These are phyloP conservation scores for Leptopilina myrica DNA, from an alignment of 2,888 invertebrate genomes.

Conservation along the genomic window DNA sequence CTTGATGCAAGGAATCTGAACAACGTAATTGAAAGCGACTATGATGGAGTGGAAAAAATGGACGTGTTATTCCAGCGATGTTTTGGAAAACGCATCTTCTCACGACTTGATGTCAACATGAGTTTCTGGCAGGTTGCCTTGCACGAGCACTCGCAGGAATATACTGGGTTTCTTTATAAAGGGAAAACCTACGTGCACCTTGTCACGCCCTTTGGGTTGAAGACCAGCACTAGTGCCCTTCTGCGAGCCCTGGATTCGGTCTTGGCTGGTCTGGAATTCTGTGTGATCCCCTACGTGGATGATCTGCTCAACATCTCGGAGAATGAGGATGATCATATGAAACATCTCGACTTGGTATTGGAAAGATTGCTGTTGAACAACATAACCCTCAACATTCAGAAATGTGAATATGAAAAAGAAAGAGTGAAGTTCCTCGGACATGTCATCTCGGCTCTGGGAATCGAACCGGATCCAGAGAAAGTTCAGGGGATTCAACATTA, in stretches of 20 bases:
- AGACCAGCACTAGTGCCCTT: conserved; percentile 42
- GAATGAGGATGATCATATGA: conserved; percentile 15
- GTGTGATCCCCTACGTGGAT: conserved; percentile 45
- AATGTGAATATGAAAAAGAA: conserved; percentile 77
- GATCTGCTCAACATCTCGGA: conserved; percentile 39
- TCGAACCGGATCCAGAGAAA: conserved; percentile 36
- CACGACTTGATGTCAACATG: too few species aligned
- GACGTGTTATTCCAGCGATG: too few species aligned
- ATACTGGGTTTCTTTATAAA: too few species aligned
- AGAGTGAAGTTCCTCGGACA: conserved; percentile 33
- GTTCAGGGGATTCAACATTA: conserved; percentile 22
- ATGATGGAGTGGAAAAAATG: too few species aligned
- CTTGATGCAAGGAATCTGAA: too few species aligned
- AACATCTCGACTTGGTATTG: conserved; percentile 51
- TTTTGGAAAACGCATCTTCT: too few species aligned
- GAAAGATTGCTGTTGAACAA: conserved; percentile 43
- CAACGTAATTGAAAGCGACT: too few species aligned
- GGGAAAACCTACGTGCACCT: too few species aligned
- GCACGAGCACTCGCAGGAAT: too few species aligned
- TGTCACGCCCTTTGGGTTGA: too few species aligned
- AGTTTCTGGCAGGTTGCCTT: too few species aligned
- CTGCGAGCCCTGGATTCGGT: conserved; percentile 31
- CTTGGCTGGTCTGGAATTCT: not conserved
- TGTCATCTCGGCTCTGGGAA: conserved; percentile 35
- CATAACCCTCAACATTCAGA: conserved; percentile 70